phyloP scores from a whole-genome alignment of 2,113 vertebrate genomes.

The Fukomys damarensis region DNA sequence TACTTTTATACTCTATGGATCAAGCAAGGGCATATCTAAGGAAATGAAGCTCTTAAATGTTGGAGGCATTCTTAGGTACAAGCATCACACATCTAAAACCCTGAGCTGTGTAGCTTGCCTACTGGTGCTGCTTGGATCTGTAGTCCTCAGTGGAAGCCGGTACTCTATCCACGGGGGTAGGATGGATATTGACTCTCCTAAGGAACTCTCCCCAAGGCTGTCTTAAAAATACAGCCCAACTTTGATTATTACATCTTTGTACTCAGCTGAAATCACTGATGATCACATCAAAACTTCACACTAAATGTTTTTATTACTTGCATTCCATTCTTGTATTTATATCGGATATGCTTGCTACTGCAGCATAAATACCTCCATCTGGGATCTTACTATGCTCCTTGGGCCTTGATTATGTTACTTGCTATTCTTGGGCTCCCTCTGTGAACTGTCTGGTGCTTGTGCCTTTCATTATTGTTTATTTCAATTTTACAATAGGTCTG shows the following conservation, averaged over 20 bases:
- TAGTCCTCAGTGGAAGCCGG: background rate
- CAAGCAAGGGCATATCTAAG: background rate
- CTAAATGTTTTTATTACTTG: background rate
- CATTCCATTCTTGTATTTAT: background rate
- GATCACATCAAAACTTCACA: background rate
- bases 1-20: background rate
- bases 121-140: background rate
- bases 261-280: background rate
- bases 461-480: background rate
- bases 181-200: background rate
- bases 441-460: background rate
- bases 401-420: background rate
- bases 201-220: background rate
- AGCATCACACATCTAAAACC: background rate
- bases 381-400: background rate
- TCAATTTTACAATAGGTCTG: background rate
- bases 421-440: background rate
- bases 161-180: background rate
- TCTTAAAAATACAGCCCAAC: background rate
- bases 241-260: background rate
- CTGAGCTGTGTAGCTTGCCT: background rate
- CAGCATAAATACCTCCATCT: background rate
- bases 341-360: background rate
- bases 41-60: background rate
- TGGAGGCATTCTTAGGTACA: background rate